Evolutionary conservation across 2,888 invertebrate species (phyloP).

Genomic region (Melanostoma scalare): DNA sequence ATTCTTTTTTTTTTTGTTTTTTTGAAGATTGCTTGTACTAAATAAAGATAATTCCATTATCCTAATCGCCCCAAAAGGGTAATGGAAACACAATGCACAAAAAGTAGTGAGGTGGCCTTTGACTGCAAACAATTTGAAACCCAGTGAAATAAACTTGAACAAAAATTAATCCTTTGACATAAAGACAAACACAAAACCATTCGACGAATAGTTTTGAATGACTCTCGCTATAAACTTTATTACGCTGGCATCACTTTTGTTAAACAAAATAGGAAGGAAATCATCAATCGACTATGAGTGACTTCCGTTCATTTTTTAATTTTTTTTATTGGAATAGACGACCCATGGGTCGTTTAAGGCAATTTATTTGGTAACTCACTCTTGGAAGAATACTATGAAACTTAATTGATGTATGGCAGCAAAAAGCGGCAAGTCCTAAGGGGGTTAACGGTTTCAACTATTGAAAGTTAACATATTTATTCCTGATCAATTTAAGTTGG

Average conservation of each 20-base stretch:
- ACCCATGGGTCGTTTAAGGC: too few species aligned
- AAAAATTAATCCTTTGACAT: conserved; percentile 4
- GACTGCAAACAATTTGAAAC: conserved; percentile 49
- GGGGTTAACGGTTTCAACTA: too few species aligned
- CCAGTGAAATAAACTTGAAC: conserved; percentile 14
- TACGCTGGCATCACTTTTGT: conserved; percentile 58
- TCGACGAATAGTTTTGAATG: conserved; percentile 21
- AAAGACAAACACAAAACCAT: conserved; percentile 12
- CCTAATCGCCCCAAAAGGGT: conserved; percentile 56
- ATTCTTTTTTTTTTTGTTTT: neutral
- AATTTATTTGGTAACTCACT: too few species aligned
- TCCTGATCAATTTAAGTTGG: too few species aligned
- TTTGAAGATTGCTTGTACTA: conserved; percentile 42
- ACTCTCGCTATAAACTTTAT: conserved; percentile 47
- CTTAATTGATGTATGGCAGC: too few species aligned
- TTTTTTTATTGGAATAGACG: too few species aligned
- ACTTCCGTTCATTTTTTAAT: neutral
- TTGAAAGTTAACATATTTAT: too few species aligned
- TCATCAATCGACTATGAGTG: conserved; percentile 40
- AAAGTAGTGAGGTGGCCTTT: neutral
- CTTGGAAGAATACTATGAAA: too few species aligned
- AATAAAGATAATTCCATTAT: conserved; percentile 67
- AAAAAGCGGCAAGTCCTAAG: too few species aligned
- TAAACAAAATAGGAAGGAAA: conserved; percentile 50
- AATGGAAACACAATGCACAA: neutral